Percentiles rank a stretch among this genome's conserved stretches.
These are phyloP conservation scores for Psix sp. DNA, from an alignment of 1,140 invertebrate genomes.

Conservation along the genomic window DNA sequence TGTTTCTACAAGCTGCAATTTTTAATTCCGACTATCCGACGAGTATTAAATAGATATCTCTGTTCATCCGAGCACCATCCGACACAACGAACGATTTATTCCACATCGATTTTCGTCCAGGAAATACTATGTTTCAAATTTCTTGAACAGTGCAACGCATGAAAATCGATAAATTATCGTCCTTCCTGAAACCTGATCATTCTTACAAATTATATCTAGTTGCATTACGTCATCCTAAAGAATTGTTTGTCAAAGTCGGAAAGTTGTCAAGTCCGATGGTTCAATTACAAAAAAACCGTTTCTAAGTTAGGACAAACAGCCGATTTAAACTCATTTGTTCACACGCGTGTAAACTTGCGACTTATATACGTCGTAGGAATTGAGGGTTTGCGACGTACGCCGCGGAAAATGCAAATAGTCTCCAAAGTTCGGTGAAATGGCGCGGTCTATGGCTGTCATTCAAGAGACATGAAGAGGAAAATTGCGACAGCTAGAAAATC, in stretches of 20 bases:
- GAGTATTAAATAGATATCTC: constrained; percentile 57
- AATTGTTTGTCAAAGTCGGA: no score
- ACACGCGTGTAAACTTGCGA: constrained; percentile 39
- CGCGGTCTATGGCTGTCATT: constrained; percentile 51
- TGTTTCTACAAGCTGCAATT: constrained; percentile 48
- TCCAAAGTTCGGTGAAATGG: constrained; percentile 54
- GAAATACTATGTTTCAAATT: constrained; percentile 46
- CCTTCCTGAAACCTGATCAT: constrained; percentile 45
- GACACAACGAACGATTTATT: constrained; percentile 56
- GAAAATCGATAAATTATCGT: constrained; percentile 54
- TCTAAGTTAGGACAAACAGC: no score
- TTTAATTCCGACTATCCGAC: constrained; percentile 49
- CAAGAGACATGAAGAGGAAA: constrained; percentile 39
- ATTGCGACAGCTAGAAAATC: constrained; percentile 52
- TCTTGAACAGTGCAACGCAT: constrained; percentile 53
- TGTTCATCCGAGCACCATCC: constrained; percentile 49
- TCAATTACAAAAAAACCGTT: no score
- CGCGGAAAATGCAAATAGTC: constrained; percentile 57
- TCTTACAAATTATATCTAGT: neutral
- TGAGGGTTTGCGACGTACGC: constrained; percentile 33
- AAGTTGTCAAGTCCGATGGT: no score
- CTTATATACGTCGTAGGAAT: constrained; percentile 36
- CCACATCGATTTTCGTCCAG: constrained; percentile 55
- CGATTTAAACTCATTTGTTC: constrained; percentile 48
- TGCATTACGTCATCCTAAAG: no score